These are phyloP conservation scores for Rhea pennata DNA, from an alignment of 2,113 vertebrate species.

Conservation along the genomic window DNA sequence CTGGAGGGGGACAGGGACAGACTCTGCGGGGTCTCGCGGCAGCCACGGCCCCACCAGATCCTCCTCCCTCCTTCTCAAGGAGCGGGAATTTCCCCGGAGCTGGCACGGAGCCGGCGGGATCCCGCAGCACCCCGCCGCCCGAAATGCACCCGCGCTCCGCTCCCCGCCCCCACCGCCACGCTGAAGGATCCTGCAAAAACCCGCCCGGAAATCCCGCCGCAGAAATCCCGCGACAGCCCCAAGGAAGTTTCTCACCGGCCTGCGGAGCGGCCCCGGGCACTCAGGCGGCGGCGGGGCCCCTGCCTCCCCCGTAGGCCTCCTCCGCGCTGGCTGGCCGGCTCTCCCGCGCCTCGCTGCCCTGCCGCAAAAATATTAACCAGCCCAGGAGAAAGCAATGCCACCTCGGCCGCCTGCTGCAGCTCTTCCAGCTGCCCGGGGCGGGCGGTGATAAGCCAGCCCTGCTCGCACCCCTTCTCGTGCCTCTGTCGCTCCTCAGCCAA, in stretches of 20 bases:
- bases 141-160: neutral
- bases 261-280: neutral
- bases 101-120: too few relatives aligned
- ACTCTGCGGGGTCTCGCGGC: too few relatives aligned
- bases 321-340: neutral
- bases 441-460: neutral
- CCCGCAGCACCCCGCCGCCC: neutral
- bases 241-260: neutral
- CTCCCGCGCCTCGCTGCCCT: neutral
- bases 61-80: too few relatives aligned
- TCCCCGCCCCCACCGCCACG: accelerated
- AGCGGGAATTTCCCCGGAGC: too few relatives aligned
- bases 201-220: neutral
- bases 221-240: neutral
- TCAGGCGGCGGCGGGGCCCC: neutral
- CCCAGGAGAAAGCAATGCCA: too few relatives aligned
- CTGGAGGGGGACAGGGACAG: accelerated
- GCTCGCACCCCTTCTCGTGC: neutral
- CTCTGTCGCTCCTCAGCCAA: neutral
- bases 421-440: neutral
- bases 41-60: too few relatives aligned
- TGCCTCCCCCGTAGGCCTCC: slow-evolving; percentile 27
- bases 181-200: neutral
- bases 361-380: slow-evolving; percentile 54
- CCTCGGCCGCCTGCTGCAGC: neutral